Percentiles rank a stretch among this genome's conserved stretches.
phyloP scores from a whole-genome alignment of 92 coral and sea anemone species.

The Plumapathes pennacea region DNA sequence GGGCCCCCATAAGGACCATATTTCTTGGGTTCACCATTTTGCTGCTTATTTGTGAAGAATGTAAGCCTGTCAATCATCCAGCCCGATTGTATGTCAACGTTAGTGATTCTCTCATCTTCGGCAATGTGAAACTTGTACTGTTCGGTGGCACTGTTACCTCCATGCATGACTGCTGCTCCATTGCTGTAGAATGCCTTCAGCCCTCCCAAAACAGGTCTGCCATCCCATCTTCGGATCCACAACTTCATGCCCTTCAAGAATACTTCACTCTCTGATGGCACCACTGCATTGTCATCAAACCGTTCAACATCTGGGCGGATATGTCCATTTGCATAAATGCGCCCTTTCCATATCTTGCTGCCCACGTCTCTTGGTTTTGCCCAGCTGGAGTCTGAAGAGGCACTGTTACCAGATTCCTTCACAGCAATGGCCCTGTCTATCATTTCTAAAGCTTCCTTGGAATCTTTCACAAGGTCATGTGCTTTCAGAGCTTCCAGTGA shows the following conservation, averaged over 20 bases:
- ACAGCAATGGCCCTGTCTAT: constrained; percentile 43
- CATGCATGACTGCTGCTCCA: constrained; percentile 55
- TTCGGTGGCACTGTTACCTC: constrained; percentile 48
- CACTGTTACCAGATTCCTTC: constrained; percentile 20
- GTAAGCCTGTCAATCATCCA: constrained; percentile 75
- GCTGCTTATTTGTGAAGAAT: constrained; percentile 65
- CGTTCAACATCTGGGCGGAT: constrained; percentile 34
- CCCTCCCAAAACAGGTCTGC: constrained; percentile 83
- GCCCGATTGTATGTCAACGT: constrained; percentile 68
- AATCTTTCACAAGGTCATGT: constrained; percentile 4
- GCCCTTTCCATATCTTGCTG: constrained; percentile 35
- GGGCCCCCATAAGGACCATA: constrained; percentile 81
- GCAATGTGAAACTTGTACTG: constrained; percentile 67
- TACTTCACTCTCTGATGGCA: constrained; percentile 8
- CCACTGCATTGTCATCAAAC: constrained; percentile 13
- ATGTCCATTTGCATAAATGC: constrained; percentile 45
- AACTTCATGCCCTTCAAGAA: constrained; percentile 79
- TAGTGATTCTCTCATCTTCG: constrained; percentile 64
- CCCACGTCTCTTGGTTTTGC: constrained; percentile 66
- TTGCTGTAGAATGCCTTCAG: constrained; percentile 64
- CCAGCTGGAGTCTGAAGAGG: constrained; percentile 25
- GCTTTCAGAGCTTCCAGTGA: constrained; percentile 35
- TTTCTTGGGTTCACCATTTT: constrained; percentile 29
- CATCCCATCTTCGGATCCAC: constrained; percentile 90
- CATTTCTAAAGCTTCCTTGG: constrained; percentile 10